Evolutionary conservation across 2,888 invertebrate genomes (phyloP).

Genomic region (Drosophila borealis): DNA sequence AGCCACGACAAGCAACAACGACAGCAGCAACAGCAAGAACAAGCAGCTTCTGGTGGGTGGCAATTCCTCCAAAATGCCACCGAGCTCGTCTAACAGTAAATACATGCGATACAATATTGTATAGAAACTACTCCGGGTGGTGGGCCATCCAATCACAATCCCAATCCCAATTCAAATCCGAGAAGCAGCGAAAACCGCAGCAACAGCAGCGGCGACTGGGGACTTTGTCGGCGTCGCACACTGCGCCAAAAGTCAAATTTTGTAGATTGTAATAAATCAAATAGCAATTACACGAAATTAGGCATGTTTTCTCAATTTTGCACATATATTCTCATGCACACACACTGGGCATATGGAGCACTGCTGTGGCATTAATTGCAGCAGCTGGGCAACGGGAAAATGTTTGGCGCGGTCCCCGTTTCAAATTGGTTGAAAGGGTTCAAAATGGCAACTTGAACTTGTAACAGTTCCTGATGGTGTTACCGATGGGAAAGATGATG

Average conservation of each 20-base stretch:
- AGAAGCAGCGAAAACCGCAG: slow-evolving; percentile 23
- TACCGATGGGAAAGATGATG: slow-evolving; percentile 17
- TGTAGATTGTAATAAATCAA: slow-evolving; percentile 83
- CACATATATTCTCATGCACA: slow-evolving; percentile 48
- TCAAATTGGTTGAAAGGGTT: slow-evolving; percentile 77
- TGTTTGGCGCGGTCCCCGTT: slow-evolving; percentile 55
- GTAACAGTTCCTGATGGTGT: slow-evolving; percentile 25
- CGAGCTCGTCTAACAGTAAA: slow-evolving; percentile 58
- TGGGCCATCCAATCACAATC: slow-evolving; percentile 21
- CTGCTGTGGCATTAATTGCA: slow-evolving; percentile 74
- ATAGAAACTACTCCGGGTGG: slow-evolving; percentile 36
- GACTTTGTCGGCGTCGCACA: slow-evolving; percentile 62
- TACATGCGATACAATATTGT: slow-evolving; percentile 32
- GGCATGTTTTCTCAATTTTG: slow-evolving; percentile 82
- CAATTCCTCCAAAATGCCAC: slow-evolving; percentile 38
- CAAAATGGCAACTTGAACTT: slow-evolving; percentile 79
- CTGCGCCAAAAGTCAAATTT: slow-evolving; percentile 83
- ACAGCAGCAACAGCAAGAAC: slow-evolving; percentile 16
- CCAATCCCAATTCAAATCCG: slow-evolving; percentile 15
- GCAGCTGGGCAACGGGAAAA: slow-evolving; percentile 72
- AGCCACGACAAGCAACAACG: slow-evolving; percentile 13
- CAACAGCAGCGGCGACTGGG: slow-evolving; percentile 40
- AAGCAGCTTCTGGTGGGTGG: slow-evolving; percentile 56
- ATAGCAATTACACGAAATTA: slow-evolving; percentile 84
- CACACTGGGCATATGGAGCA: slow-evolving; percentile 49